phyloP scores from a whole-genome alignment of 1,140 invertebrate genomes.

The Manduca sexta region DNA sequence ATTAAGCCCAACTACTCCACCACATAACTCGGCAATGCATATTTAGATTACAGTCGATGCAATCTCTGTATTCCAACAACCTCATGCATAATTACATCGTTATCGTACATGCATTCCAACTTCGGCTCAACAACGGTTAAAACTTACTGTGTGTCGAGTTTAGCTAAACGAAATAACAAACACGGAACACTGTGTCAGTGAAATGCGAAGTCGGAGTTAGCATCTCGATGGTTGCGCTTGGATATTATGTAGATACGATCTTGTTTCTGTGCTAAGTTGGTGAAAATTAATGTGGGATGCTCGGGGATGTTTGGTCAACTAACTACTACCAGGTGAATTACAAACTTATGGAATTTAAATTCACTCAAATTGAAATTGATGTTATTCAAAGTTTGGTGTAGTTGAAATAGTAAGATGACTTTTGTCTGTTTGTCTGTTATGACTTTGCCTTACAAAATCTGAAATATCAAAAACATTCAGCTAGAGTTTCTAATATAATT shows the following conservation, averaged over 20 bases:
- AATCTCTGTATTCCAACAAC: constrained; percentile 1
- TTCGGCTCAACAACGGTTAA: neutral
- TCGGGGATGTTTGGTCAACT: too few relatives aligned
- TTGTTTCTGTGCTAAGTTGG: neutral
- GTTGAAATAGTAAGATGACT: too few relatives aligned
- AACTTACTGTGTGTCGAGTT: constrained; percentile 4
- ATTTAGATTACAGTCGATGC: constrained; percentile 5
- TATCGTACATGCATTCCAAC: constrained; percentile 4
- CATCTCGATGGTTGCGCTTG: neutral
- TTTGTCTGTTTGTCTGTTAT: too few relatives aligned
- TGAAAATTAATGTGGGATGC: too few relatives aligned
- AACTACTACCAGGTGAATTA: too few relatives aligned
- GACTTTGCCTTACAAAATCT: too few relatives aligned
- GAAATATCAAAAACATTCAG: too few relatives aligned
- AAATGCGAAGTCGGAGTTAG: constrained; percentile 2
- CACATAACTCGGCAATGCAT: neutral
- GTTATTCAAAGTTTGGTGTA: too few relatives aligned
- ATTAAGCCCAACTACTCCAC: neutral
- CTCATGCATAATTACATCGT: constrained; percentile 6
- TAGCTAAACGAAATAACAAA: constrained; percentile 2
- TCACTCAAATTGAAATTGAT: too few relatives aligned
- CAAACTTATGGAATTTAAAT: too few relatives aligned
- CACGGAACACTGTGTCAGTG: constrained; percentile 3
- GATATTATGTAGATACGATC: neutral
- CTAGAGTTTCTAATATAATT: too few relatives aligned